Evolutionary conservation across 1,140 invertebrate genomes (phyloP), one percentile per base, ranked within the genome.

Genomic region (Drosophila athabasca): DNA sequence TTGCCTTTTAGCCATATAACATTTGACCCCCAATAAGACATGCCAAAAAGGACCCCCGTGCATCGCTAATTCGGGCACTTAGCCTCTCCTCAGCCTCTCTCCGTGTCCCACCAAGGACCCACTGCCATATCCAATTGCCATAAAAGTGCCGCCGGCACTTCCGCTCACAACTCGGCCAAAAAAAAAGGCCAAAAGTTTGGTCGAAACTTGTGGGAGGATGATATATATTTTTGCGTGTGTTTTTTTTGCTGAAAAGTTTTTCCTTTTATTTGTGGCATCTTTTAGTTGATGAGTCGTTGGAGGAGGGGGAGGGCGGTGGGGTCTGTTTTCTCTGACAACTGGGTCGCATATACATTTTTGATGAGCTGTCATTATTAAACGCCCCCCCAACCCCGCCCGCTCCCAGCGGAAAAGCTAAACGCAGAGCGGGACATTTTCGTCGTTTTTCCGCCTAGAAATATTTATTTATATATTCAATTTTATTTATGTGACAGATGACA

Each of bases 291-390:
- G 59, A 71, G 65, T 61, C 62, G 69, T n/a, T 53, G 51, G 45
- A 61, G 54, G 59, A n/a, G 39, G 45, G 13, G 2, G 31, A 2
- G 29, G 17, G 35, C 51, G 50, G 45, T 60, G 54, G 58, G 39
- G 45, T 9, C 3, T 8, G 9, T 9, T 17, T 29, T 39, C 29
- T 39, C 26, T 29, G 70, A 59, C 84, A 88, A 88, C 79, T 88
- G 73, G 83, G 83, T 88, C 83, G 35, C 35, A 88, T 89, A 88
- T 88, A 89, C 62, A 88, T 88, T 88, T 89, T 88, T 88, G 83
- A 88, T 88, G 83, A 88, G 83, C 74, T 79, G 83, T 88, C 83
- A 88, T 88, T 88, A 88, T 89, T 89, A 83, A 88, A 88, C 70
- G 72, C 66, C 29, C 24, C 35, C 39, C 24, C 22, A 8, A 2